Base-by-base conservation (phyloP, 1,140 invertebrate genomes). In the Oreohelix idahoensis region DNA sequence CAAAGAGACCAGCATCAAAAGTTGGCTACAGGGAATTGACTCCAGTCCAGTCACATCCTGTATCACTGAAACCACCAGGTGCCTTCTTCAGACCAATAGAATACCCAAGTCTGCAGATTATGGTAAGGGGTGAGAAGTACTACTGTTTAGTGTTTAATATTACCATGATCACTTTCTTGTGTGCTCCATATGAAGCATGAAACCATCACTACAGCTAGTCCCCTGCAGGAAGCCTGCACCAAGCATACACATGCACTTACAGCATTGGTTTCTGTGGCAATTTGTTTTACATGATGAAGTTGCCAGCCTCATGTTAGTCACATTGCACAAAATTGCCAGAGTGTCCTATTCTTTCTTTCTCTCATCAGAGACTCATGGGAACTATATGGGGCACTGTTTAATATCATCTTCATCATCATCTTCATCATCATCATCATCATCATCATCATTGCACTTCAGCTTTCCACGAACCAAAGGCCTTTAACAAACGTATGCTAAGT, bases 41-140 rank as follows among this genome's bases (percentile, higher is more conserved):
- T 29, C 26, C 73, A 35, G 42, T 26, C 73, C 13, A 4, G 4
- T 4, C 2, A 23, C 29, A 73, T 8, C 29, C 11, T 73, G 70
- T 10, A 71, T 51, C 76, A 29, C 63, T 91, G 53, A 85, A 79
- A 45, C 90, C 91, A 73, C 91, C 92, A 35, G 85, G 86, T 45
- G 88, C 91, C 17, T 84, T 93, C 26, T 91, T 92, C 84, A 87
- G 89, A 58, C 89, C 92, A n/a, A 90, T 92, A 69, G 87, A 92
- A 77, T 93, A 92, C 84, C 91, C 91, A 79, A 86, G 89, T 51
- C 84, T 93, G 20, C 91, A 92, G 86, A 92, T 92, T 66, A 92
- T 93, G 90, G 92, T 93, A 87, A 88, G 91, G 89, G n/a, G n/a
- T n/a, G n/a, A 32, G 1, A 35, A 10, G 26, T 23, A 69, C 10